phyloP scores from a whole-genome alignment of 2,113 vertebrate genomes.

The Tapirus terrestris region DNA sequence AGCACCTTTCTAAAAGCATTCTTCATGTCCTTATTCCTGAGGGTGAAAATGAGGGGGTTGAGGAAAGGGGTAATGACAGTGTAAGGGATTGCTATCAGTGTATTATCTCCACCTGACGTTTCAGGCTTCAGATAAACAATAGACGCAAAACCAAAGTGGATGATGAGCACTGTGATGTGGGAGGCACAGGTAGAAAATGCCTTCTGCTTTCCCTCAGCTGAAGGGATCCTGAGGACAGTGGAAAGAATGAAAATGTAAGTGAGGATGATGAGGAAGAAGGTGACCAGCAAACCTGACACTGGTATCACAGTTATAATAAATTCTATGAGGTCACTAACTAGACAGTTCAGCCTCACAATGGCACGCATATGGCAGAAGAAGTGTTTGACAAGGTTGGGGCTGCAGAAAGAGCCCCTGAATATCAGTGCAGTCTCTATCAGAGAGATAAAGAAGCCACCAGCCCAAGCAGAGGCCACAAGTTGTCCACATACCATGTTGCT shows the following conservation, averaged over 20 bases:
- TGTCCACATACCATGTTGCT: neutral
- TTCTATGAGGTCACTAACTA: neutral
- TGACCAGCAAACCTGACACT: conserved; percentile 35
- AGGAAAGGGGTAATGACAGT: conserved; percentile 65
- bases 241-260: conserved; percentile 68
- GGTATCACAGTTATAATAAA: neutral
- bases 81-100: conserved; percentile 40
- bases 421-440: conserved; percentile 31
- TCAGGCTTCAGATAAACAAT: conserved; percentile 71
- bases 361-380: conserved; percentile 74
- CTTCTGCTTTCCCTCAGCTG: conserved; percentile 59
- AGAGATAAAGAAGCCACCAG: conserved; percentile 37
- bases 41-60: conserved; percentile 73
- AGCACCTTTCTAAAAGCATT: conserved; percentile 51
- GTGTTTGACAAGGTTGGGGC: conserved; percentile 37
- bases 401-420: conserved; percentile 43
- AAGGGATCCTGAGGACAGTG: conserved; percentile 63
- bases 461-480: conserved; percentile 48
- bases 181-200: conserved; percentile 75
- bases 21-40: conserved; percentile 79
- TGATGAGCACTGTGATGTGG: conserved; percentile 65
- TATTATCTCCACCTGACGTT: neutral
- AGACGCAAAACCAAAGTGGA: conserved; percentile 73
- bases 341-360: conserved; percentile 46
- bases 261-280: conserved; percentile 44